These are phyloP conservation scores for Lysandra coridon DNA, from an alignment of 2,888 invertebrate species.

Conservation along the genomic window DNA sequence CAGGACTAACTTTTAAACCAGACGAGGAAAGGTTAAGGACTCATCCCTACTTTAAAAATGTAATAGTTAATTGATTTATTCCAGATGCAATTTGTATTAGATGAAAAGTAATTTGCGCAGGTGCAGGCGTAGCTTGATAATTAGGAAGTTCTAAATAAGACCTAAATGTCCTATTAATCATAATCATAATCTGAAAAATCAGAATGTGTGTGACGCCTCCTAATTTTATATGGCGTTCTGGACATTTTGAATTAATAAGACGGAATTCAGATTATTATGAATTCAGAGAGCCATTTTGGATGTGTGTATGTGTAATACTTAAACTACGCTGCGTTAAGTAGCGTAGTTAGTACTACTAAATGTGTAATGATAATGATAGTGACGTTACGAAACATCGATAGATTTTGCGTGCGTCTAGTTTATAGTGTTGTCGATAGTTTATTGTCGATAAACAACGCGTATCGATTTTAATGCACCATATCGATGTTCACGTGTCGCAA, in stretches of 20 bases:
- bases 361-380: background rate
- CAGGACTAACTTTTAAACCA: background rate
- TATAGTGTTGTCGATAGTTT: background rate
- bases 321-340: too few relatives aligned
- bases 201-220: too few relatives aligned
- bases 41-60: background rate
- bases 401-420: background rate
- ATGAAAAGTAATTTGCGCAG: slow-evolving; percentile 19
- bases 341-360: background rate
- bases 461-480: slow-evolving; percentile 20
- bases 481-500: slow-evolving; percentile 31
- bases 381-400: background rate
- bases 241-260: too few relatives aligned
- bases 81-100: slow-evolving; percentile 16
- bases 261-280: too few relatives aligned
- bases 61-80: slow-evolving; percentile 13
- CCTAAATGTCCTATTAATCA: background rate
- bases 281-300: too few relatives aligned
- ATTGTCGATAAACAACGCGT: slow-evolving; percentile 17
- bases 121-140: background rate
- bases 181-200: too few relatives aligned
- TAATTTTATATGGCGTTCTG: too few relatives aligned
- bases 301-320: too few relatives aligned
- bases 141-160: background rate
- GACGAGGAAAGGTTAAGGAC: background rate